Evolutionary conservation across 1,140 invertebrate genomes (phyloP).

Genomic region (Samia ricini): DNA sequence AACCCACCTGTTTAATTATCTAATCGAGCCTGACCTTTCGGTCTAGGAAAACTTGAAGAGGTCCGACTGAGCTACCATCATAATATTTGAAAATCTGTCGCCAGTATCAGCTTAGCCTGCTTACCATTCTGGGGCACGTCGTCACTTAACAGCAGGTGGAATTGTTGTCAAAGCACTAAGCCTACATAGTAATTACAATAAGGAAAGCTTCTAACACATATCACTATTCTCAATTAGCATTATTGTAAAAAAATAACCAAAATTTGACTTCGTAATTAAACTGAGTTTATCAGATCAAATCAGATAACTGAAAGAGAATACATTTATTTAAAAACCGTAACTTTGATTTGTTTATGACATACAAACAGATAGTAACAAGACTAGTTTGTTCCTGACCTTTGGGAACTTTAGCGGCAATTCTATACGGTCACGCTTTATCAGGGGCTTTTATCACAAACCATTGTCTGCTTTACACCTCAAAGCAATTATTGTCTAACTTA

Average conservation of each 20-base stretch:
- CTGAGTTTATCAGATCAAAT: neutral
- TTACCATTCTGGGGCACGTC: too few relatives aligned
- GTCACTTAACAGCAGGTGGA: too few relatives aligned
- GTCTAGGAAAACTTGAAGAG: too few relatives aligned
- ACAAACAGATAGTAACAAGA: neutral
- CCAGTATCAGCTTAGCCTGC: too few relatives aligned
- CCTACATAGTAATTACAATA: too few relatives aligned
- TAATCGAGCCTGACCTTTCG: too few relatives aligned
- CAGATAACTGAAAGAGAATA: neutral
- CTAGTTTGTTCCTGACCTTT: slow-evolving; percentile 3
- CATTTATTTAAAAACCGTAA: neutral
- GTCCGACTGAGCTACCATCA: too few relatives aligned
- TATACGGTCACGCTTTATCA: neutral
- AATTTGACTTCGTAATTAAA: neutral
- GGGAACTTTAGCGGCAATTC: slow-evolving; percentile 2
- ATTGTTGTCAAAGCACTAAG: too few relatives aligned
- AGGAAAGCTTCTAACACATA: too few relatives aligned
- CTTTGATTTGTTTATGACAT: neutral
- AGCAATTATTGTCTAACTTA: slow-evolving; percentile 28
- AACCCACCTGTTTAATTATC: too few relatives aligned
- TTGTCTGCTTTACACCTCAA: slow-evolving; percentile 6
- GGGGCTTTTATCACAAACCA: neutral
- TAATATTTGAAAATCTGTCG: too few relatives aligned
- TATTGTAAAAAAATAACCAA: neutral
- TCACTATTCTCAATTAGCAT: neutral